Evolutionary conservation across 2,113 vertebrate species (phyloP).

Genomic region (Tachysurus fulvidraco): DNA sequence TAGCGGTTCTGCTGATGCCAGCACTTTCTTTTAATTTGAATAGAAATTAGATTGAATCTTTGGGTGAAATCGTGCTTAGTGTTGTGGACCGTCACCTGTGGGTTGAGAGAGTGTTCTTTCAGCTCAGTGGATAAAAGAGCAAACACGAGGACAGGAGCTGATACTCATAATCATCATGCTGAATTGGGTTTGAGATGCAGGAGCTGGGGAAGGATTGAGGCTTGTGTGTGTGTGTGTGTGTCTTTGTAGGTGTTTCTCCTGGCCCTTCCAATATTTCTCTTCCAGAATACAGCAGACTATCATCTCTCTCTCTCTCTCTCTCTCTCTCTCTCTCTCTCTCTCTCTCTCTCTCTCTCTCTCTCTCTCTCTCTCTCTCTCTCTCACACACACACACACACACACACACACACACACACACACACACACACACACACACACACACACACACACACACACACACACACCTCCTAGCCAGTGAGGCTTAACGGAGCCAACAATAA

Average conservation of each 20-base stretch:
- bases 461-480: constrained; percentile 50
- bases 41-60: background rate
- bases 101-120: background rate
- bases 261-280: constrained; percentile 20
- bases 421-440: constrained; percentile 50
- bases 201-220: background rate
- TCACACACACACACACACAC: constrained; percentile 48
- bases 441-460: constrained; percentile 48
- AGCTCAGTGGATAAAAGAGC: constrained; percentile 1
- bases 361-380: too few species aligned
- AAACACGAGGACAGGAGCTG: background rate
- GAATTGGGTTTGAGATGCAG: background rate
- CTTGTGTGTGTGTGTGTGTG: constrained; percentile 22
- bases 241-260: background rate
- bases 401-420: constrained; percentile 48
- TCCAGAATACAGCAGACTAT: constrained; percentile 53
- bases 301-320: constrained; percentile 47
- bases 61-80: background rate
- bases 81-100: background rate
- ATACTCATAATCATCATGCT: background rate
- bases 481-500: constrained; percentile 64
- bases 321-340: constrained; percentile 31
- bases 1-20: background rate
- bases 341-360: too few species aligned
- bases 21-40: background rate